Conservation (phyloP, 2,888 invertebrate species). For the Bedellia somnulentella region DNA sequence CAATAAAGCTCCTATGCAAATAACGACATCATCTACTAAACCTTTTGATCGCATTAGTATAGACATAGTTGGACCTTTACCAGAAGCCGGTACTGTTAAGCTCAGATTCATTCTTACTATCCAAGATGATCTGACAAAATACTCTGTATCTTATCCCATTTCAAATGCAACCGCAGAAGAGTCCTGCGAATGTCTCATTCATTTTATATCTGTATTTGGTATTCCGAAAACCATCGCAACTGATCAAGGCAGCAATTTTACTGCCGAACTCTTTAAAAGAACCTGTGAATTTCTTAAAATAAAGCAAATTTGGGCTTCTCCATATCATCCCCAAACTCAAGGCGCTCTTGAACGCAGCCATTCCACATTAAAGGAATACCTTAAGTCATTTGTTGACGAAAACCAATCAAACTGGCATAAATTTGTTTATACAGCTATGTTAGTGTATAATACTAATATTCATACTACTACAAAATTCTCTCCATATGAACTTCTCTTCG, state of each 20-base stretch:
- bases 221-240: conserved; percentile 3
- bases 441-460: conserved; percentile 17
- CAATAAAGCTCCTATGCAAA: conserved; percentile 2
- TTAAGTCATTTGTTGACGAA: conserved; percentile 17
- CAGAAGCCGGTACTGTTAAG: conserved; percentile 5
- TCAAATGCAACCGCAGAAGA: conserved; percentile 1
- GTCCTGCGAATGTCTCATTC: not conserved
- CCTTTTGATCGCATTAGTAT: conserved; percentile 8
- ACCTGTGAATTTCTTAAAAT: conserved; percentile 3
- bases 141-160: conserved; percentile 10
- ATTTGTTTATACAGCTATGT: conserved; percentile 16
- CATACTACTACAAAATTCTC: conserved; percentile 19
- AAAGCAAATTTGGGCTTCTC: not conserved
- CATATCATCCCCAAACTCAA: conserved; percentile 1
- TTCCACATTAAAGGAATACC: conserved; percentile 15
- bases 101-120: conserved; percentile 10
- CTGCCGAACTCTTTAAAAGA: conserved; percentile 6
- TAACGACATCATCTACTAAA: conserved; percentile 6
- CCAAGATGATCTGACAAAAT: conserved; percentile 11
- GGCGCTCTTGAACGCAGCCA: conserved; percentile 14
- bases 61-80: conserved; percentile 5
- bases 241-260: conserved; percentile 4
- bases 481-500: conserved; percentile 22
- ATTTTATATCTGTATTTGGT: conserved; percentile 4
- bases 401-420: conserved; percentile 18